phyloP scores from a whole-genome alignment of 1,140 invertebrate species.

The Drosophila ogumai region DNA sequence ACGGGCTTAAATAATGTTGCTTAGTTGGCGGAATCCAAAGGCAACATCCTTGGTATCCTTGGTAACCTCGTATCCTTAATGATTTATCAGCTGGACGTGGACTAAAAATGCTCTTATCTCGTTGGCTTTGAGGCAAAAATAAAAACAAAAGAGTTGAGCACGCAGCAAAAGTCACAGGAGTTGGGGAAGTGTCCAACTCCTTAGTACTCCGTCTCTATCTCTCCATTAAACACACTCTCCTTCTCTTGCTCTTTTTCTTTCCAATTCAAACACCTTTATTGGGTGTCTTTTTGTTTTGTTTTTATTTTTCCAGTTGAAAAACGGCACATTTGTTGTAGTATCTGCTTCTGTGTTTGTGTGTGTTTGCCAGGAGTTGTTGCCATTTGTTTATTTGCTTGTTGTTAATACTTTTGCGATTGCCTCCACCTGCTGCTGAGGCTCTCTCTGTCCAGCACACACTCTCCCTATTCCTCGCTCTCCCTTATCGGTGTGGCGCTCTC shows the following conservation, averaged over 20 bases:
- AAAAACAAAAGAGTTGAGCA: constrained; percentile 3
- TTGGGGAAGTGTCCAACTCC: constrained; percentile 10
- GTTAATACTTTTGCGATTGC: constrained; percentile 66
- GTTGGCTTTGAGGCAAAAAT: constrained; percentile 1
- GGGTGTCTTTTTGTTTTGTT: constrained; percentile 30
- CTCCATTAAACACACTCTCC: constrained; percentile 1
- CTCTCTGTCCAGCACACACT: constrained; percentile 6
- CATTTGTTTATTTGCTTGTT: constrained; percentile 63
- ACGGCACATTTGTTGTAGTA: constrained; percentile 1
- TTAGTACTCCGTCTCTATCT: constrained; percentile 7
- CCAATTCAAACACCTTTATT: constrained; percentile 19
- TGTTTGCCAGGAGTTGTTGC: constrained; percentile 42
- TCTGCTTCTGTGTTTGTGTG: constrained; percentile 27
- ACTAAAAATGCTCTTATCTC: constrained; percentile 40
- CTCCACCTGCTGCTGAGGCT: constrained; percentile 30
- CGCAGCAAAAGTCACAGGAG: constrained; percentile 26
- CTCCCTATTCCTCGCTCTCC: background rate
- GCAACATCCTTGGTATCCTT: constrained; percentile 4
- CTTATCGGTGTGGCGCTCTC: constrained; percentile 12
- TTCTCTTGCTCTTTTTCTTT: constrained; percentile 12
- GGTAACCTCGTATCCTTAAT: constrained; percentile 21
- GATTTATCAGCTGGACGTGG: constrained; percentile 64
- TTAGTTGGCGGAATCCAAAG: constrained; percentile 21
- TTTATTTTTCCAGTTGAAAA: constrained; percentile 43
- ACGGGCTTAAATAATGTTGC: constrained; percentile 31